These are phyloP conservation scores for Blastobasis adustella DNA, from an alignment of 2,888 invertebrate genomes.

Conservation along the genomic window DNA sequence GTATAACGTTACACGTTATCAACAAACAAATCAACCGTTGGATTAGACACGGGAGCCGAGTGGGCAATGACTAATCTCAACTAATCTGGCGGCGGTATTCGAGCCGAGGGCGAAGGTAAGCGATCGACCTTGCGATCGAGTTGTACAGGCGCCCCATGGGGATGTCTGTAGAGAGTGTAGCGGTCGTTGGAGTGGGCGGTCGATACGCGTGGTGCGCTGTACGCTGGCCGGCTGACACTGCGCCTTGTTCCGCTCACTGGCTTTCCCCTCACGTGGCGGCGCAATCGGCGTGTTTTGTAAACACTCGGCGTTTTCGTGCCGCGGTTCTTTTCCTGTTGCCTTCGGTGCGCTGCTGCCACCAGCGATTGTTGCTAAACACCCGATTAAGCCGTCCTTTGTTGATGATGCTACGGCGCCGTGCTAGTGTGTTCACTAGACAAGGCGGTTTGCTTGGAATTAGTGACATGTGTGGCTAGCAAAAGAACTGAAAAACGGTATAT, in stretches of 20 bases:
- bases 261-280: conserved; percentile 3
- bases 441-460: too few species aligned
- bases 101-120: neutral
- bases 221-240: conserved; percentile 7
- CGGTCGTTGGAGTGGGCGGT: too few species aligned
- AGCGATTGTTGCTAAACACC: too few species aligned
- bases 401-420: too few species aligned
- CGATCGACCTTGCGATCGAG: conserved; percentile 10
- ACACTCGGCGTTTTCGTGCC: neutral
- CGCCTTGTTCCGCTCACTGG: conserved; percentile 5
- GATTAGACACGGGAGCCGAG: too few species aligned
- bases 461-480: too few species aligned
- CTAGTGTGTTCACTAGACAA: too few species aligned
- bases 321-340: neutral
- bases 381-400: too few species aligned
- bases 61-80: neutral
- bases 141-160: neutral
- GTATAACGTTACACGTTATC: too few species aligned
- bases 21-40: too few species aligned
- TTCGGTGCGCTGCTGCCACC: too few species aligned
- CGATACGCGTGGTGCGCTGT: neutral
- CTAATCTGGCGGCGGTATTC: neutral
- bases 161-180: neutral
- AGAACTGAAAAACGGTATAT: too few species aligned
- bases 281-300: conserved; percentile 4